These are phyloP conservation scores for Cavia porcellus DNA, from an alignment of 2,113 vertebrate species.

Conservation along the genomic window DNA sequence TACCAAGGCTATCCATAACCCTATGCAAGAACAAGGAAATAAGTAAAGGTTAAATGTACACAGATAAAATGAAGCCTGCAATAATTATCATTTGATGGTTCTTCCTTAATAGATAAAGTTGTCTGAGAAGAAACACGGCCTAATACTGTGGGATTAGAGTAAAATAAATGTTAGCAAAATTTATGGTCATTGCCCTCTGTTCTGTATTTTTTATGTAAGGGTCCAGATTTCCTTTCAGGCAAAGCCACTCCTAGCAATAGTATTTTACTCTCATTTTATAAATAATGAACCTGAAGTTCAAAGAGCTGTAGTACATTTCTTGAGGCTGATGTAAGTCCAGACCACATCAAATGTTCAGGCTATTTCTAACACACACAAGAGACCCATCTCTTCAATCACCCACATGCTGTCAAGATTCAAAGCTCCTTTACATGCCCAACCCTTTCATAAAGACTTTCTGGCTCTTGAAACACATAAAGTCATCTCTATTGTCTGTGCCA, in stretches of 20 bases:
- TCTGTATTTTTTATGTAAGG: neutral
- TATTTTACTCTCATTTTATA: neutral
- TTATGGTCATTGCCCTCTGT: neutral
- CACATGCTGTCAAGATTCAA: slow-evolving; percentile 6
- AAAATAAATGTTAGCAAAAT: neutral
- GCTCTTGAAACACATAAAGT: neutral
- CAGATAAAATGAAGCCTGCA: neutral
- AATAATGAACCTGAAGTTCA: neutral
- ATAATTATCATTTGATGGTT: neutral
- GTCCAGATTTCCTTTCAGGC: neutral
- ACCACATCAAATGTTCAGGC: neutral
- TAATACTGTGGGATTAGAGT: neutral
- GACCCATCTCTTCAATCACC: neutral
- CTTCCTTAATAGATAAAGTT: neutral
- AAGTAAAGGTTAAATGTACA: neutral
- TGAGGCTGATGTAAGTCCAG: neutral
- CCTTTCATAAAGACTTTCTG: neutral
- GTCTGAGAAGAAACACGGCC: neutral
- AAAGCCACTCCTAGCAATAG: neutral
- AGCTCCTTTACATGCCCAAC: neutral
- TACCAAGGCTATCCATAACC: neutral
- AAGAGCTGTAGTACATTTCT: neutral
- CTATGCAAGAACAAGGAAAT: neutral
- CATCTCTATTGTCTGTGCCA: slow-evolving; percentile 32
- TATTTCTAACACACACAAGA: neutral